A percentile compares a stretch with the other conserved stretches of the same genome.
Evolutionary conservation across 2,113 vertebrate species (phyloP).

Genomic region (Dolichotis patagonum): DNA sequence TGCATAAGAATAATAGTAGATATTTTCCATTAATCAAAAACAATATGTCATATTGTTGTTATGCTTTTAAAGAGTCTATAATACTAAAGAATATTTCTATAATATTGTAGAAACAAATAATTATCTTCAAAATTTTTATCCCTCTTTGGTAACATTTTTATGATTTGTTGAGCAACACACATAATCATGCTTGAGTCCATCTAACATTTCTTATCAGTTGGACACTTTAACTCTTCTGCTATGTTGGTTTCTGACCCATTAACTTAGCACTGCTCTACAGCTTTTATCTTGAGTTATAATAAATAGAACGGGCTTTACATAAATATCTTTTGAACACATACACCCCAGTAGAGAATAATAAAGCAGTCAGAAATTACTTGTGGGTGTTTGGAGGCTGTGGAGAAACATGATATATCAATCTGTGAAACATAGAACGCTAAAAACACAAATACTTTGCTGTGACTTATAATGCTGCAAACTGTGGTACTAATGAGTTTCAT

Average conservation of each 20-base stretch:
- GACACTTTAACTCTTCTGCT: slow-evolving; percentile 52
- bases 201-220: slow-evolving; percentile 50
- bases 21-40: not conserved
- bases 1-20: slow-evolving; percentile 24
- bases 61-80: not conserved
- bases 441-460: not conserved
- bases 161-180: slow-evolving; percentile 42
- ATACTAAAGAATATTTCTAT: not conserved
- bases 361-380: slow-evolving; percentile 67
- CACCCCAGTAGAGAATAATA: slow-evolving; percentile 26
- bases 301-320: slow-evolving; percentile 62
- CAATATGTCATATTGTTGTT: not conserved
- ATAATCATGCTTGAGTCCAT: not conserved
- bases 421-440: not conserved
- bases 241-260: slow-evolving; percentile 70
- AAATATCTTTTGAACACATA: slow-evolving; percentile 55
- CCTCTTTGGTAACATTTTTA: not conserved
- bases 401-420: slow-evolving; percentile 56
- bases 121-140: slow-evolving; percentile 12
- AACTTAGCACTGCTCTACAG: slow-evolving; percentile 34
- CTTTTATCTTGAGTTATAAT: slow-evolving; percentile 69
- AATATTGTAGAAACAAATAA: slow-evolving; percentile 30
- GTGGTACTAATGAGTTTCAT: slow-evolving; percentile 46
- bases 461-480: not conserved
- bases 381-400: slow-evolving; percentile 52